Percentiles rank a stretch among this genome's conserved stretches.
Evolutionary conservation across 2,888 invertebrate species (phyloP).

Genomic region (Neuroscelio doddi): DNA sequence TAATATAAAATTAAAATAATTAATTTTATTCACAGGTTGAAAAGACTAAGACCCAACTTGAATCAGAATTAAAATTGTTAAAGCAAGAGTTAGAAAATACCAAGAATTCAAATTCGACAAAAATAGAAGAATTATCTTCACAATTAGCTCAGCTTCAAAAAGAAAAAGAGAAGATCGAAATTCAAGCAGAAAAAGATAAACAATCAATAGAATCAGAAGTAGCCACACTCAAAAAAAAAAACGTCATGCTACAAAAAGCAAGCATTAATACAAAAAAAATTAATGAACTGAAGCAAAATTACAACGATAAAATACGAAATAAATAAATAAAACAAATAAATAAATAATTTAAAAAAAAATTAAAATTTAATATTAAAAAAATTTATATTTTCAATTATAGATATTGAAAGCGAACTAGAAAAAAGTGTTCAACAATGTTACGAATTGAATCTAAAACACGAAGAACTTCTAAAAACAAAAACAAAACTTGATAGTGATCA

Average conservation of each 20-base stretch:
- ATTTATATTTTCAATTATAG: slow-evolving; percentile 65
- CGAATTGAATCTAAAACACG: slow-evolving; percentile 87
- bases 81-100: slow-evolving; percentile 75
- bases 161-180: slow-evolving; percentile 79
- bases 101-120: slow-evolving; percentile 69
- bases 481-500: slow-evolving; percentile 87
- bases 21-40: slow-evolving; percentile 73
- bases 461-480: slow-evolving; percentile 87
- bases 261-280: slow-evolving; percentile 78
- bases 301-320: slow-evolving; percentile 81
- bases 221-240: slow-evolving; percentile 82
- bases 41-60: slow-evolving; percentile 74
- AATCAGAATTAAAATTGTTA: slow-evolving; percentile 77
- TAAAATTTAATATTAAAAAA: too few species aligned
- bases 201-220: slow-evolving; percentile 86
- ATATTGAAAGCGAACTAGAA: slow-evolving; percentile 79
- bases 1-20: slow-evolving; percentile 17
- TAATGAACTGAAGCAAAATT: slow-evolving; percentile 79
- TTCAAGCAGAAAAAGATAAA: slow-evolving; percentile 81
- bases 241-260: slow-evolving; percentile 78
- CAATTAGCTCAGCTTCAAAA: slow-evolving; percentile 75
- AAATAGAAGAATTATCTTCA: slow-evolving; percentile 73
- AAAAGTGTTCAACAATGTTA: slow-evolving; percentile 83
- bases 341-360: slow-evolving; percentile 9
- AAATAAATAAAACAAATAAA: slow-evolving; percentile 63